Evolutionary conservation across 2,797 vertebrate genomes (phyloP).

Genomic region (Cheirogaleus major): DNA sequence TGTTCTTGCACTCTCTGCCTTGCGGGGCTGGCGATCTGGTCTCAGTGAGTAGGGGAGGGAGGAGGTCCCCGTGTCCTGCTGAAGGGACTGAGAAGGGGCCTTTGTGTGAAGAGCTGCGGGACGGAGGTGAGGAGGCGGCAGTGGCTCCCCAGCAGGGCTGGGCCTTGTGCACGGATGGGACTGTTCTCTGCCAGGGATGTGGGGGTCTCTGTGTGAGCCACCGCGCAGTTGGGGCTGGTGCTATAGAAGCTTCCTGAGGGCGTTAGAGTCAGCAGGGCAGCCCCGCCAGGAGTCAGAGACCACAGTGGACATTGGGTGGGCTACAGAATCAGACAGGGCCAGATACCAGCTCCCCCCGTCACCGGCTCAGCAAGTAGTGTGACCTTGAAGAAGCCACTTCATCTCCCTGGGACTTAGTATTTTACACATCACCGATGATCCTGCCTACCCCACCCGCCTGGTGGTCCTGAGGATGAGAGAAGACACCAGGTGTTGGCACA

Average conservation of each 20-base stretch:
- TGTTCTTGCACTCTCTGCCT: background rate
- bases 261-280: no score
- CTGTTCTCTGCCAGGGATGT: fast-evolving
- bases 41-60: background rate
- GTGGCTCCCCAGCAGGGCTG: background rate
- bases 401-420: background rate
- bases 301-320: background rate
- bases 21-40: background rate
- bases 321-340: no score
- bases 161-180: no score
- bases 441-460: background rate
- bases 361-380: background rate
- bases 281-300: background rate
- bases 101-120: background rate
- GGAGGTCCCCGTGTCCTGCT: background rate
- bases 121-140: fast-evolving
- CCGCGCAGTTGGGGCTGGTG: background rate
- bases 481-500: fast-evolving
- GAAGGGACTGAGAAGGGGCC: background rate
- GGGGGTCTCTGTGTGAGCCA: background rate
- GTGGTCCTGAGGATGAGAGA: background rate
- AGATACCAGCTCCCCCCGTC: background rate
- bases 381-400: background rate
- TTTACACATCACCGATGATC: fast-evolving
- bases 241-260: background rate